A percentile compares a stretch with the other conserved stretches of the same genome.
These are phyloP conservation scores for Perizoma affinitatum DNA, from an alignment of 2,888 invertebrate genomes.

Conservation along the genomic window DNA sequence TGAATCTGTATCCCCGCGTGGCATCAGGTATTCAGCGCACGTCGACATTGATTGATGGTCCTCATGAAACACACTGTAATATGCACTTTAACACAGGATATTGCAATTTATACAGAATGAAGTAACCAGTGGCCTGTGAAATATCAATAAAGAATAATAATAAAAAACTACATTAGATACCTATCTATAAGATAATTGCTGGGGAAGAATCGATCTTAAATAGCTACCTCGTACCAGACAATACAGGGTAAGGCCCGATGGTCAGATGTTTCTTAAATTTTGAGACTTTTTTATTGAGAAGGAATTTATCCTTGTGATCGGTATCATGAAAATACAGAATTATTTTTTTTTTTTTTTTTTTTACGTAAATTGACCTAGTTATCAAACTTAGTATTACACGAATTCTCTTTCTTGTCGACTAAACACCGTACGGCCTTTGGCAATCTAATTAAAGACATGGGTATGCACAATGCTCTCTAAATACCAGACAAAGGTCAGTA, in stretches of 20 bases:
- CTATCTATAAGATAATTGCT: no score
- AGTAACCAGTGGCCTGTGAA: neutral
- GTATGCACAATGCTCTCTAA: conserved; percentile 45
- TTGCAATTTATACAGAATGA: conserved; percentile 26
- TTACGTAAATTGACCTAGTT: conserved; percentile 6
- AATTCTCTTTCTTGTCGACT: conserved; percentile 3
- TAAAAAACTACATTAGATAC: no score
- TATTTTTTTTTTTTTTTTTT: neutral
- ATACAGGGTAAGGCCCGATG: no score
- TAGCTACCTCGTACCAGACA: no score
- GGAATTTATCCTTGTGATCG: no score
- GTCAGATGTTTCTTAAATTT: no score
- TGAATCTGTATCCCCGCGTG: conserved; percentile 13
- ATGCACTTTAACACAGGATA: conserved; percentile 28
- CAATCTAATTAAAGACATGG: conserved; percentile 40
- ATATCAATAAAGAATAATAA: no score
- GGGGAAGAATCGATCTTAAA: no score
- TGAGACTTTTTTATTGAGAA: no score
- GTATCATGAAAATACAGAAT: neutral
- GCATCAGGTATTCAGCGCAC: conserved; percentile 58
- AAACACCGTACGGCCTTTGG: conserved; percentile 3
- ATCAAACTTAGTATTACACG: conserved; percentile 1
- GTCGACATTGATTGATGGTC: conserved; percentile 60
- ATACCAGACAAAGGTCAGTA: conserved; percentile 51
- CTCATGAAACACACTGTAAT: conserved; percentile 36